Conservation (phyloP, 2,113 vertebrate genomes). For the Lagenorhynchus albirostris region DNA sequence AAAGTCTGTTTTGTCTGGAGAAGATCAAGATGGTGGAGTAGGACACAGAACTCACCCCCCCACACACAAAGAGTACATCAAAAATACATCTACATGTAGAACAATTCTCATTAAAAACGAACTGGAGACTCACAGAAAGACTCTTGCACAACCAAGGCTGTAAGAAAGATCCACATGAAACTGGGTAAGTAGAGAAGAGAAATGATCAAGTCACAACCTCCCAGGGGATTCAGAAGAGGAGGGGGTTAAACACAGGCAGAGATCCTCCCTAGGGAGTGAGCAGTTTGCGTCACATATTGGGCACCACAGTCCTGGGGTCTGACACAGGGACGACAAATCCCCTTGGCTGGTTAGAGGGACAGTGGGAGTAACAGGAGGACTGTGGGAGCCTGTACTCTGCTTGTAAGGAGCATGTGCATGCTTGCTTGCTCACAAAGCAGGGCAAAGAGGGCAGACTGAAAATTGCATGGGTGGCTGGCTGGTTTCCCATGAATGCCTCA, state of each 20-base stretch:
- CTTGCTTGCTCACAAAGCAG: not conserved
- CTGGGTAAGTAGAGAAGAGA: not conserved
- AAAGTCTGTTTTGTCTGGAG: not conserved
- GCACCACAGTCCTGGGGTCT: not conserved
- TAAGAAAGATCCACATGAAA: not conserved
- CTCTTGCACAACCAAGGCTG: not conserved
- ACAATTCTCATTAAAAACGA: not conserved
- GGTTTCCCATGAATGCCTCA: not conserved
- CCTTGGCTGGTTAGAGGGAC: not conserved
- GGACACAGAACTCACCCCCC: not conserved
- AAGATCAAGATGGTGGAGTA: not conserved
- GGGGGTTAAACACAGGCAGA: not conserved
- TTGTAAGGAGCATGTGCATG: no score
- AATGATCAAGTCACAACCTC: not conserved
- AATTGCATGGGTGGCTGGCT: not conserved
- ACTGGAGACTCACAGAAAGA: not conserved
- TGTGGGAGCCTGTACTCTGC: not conserved
- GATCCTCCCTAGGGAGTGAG: not conserved
- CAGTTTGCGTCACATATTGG: not conserved
- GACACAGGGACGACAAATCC: not conserved
- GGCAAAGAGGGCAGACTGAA: not conserved
- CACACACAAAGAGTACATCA: not conserved
- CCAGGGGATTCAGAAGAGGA: not conserved
- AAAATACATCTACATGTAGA: not conserved
- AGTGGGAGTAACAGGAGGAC: not conserved